Evolutionary conservation across 2,113 vertebrate species (phyloP), one percentile per base, ranked within the genome.

Genomic region (Myiozetetes cayanensis): DNA sequence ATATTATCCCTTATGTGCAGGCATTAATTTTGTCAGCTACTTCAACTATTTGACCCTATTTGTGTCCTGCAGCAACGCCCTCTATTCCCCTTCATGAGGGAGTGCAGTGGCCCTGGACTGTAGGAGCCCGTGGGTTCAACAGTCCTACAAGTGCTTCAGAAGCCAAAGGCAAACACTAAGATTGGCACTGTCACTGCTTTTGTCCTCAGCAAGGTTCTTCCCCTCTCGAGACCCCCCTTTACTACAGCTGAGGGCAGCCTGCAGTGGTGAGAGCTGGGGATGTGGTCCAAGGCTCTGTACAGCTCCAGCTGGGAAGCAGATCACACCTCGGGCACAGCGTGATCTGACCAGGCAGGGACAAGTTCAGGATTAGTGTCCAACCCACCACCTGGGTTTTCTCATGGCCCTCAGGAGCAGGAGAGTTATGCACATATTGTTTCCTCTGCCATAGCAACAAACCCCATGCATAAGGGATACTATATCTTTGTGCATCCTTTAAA

Each of bases 391-490:
- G 90, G 94, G 43, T 72, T 96, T 96, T 94, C 94, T 92, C 90
- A 89, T 22, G 24, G 90, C 96, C 90, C 94, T 90, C 53, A 37
- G 95, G 89, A 91, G 82, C 49, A 88, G 66, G 35, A 61, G 8
- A 88, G 73, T 86, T 77, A 96, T 95, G 94, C 90, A 94, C 86
- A 0, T 92, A 95, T 91, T 71, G 89, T 87, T 95, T 96, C 96
- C 97, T 97, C 87, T 93, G 90, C 92, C 98, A 94, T 97, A 97
- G 97, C 97, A 97, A 95, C 96, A 97, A 98, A 97, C 96, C 97
- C 96, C 97, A 97, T 98, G 96, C 98, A 98, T 98, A 98, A 98
- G 98, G 98, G 98, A 98, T 98, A 98, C 97, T 98, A 98, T 98
- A 98, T 98, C 94, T 97, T 98, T 98, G 98, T 98, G 97, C 97